Percentiles rank a stretch among this genome's conserved stretches.
Conservation (phyloP, 1,140 invertebrate genomes). For the Penaeus chinensis region DNA sequence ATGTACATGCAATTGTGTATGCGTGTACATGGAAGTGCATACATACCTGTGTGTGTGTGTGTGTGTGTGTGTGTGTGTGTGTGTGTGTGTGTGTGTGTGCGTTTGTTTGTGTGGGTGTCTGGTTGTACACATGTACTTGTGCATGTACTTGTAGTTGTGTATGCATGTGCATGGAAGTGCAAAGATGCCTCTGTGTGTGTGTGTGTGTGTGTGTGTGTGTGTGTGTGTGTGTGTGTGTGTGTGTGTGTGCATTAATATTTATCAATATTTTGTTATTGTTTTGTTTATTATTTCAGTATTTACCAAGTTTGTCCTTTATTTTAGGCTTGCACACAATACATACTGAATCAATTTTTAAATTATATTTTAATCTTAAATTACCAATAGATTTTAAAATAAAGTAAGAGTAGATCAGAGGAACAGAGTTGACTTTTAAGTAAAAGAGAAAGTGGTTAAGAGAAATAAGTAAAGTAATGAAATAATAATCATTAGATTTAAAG, state of each 20-base stretch:
- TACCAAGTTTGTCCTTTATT: neutral
- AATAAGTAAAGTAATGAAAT: too few relatives aligned
- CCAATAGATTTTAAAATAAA: too few relatives aligned
- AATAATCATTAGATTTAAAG: too few relatives aligned
- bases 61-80: neutral
- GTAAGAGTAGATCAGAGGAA: too few relatives aligned
- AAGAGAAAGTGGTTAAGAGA: too few relatives aligned
- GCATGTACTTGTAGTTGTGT: slow-evolving; percentile 9
- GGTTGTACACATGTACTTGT: slow-evolving; percentile 2
- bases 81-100: neutral
- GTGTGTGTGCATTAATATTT: slow-evolving; percentile 36
- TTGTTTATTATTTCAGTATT: neutral
- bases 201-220: slow-evolving; percentile 36
- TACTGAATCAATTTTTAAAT: too few relatives aligned
- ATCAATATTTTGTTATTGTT: slow-evolving; percentile 29
- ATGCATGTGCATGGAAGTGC: slow-evolving; percentile 13
- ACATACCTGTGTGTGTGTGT: slow-evolving; percentile 2
- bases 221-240: slow-evolving; percentile 20
- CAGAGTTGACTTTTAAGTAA: too few relatives aligned
- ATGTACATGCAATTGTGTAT: neutral
- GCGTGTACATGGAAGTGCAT: neutral
- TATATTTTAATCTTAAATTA: too few relatives aligned
- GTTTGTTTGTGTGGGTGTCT: neutral
- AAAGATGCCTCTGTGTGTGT: slow-evolving; percentile 14
- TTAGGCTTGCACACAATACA: too few relatives aligned